A percentile compares a stretch with the other conserved stretches of the same genome.
These are phyloP conservation scores for Zaprionus ghesquierei DNA, from an alignment of 1,140 invertebrate species.

Conservation along the genomic window DNA sequence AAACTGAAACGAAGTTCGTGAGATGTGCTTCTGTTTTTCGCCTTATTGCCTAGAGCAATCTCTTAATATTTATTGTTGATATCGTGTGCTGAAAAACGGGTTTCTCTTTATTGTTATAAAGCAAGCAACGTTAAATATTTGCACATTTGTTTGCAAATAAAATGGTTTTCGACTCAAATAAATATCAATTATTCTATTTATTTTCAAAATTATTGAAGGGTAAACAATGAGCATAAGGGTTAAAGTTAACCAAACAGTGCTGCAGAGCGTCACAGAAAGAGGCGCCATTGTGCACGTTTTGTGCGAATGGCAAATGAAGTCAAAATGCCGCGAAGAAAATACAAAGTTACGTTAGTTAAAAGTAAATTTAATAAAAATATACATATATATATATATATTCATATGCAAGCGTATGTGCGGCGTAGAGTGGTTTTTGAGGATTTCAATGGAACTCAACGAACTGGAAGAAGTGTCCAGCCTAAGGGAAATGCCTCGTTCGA, in stretches of 20 bases:
- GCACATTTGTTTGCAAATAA: neutral
- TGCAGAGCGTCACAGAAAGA: neutral
- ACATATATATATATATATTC: neutral
- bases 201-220: too few relatives aligned
- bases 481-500: conserved; percentile 50
- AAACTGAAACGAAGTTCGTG: neutral
- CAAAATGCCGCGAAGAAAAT: neutral
- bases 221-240: neutral
- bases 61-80: conserved; percentile 16
- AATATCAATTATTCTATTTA: neutral
- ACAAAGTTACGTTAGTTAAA: neutral
- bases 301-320: neutral
- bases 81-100: neutral
- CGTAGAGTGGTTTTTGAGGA: neutral
- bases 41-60: neutral
- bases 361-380: neutral
- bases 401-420: neutral
- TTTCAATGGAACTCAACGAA: neutral
- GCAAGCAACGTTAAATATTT: neutral
- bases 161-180: neutral
- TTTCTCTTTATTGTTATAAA: neutral
- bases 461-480: conserved; percentile 8
- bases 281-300: neutral
- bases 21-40: neutral
- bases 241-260: neutral